Percentiles rank a stretch among this genome's conserved stretches.
Conservation (phyloP, 2,888 invertebrate species). For the Ctena decussata region DNA sequence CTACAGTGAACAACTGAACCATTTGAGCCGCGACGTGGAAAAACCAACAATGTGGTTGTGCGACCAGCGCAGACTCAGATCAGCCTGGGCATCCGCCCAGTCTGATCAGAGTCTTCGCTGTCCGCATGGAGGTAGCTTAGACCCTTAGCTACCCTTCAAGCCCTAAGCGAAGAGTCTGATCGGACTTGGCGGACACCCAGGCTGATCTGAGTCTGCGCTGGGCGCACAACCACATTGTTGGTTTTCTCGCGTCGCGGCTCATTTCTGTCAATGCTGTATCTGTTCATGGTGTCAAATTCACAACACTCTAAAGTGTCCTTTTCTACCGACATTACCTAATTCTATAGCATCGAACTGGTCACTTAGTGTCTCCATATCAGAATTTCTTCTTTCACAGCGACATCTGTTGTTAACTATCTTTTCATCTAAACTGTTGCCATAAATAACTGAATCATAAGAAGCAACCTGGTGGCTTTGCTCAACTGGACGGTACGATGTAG, state of each 20-base stretch:
- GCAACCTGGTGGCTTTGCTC: no score
- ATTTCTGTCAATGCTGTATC: background rate
- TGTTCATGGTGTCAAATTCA: background rate
- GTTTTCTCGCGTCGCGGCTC: background rate
- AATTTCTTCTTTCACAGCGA: background rate
- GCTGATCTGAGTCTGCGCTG: background rate
- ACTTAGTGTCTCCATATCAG: background rate
- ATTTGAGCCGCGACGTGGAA: background rate
- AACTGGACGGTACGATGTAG: no score
- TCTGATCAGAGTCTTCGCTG: no score
- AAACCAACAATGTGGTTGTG: background rate
- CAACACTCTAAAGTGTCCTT: background rate
- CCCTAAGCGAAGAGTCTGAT: no score
- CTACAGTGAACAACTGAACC: background rate
- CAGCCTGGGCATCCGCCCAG: no score
- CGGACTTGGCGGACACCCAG: no score
- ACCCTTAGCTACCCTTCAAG: no score
- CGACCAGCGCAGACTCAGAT: no score
- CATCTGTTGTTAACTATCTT: no score
- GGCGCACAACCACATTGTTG: background rate
- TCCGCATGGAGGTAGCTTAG: no score
- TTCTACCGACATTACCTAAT: no score
- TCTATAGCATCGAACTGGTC: background rate
- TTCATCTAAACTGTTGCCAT: background rate
- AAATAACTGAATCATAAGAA: no score